phyloP scores from a whole-genome alignment of 2,113 vertebrate species.

The Diphyllodes magnificus region DNA sequence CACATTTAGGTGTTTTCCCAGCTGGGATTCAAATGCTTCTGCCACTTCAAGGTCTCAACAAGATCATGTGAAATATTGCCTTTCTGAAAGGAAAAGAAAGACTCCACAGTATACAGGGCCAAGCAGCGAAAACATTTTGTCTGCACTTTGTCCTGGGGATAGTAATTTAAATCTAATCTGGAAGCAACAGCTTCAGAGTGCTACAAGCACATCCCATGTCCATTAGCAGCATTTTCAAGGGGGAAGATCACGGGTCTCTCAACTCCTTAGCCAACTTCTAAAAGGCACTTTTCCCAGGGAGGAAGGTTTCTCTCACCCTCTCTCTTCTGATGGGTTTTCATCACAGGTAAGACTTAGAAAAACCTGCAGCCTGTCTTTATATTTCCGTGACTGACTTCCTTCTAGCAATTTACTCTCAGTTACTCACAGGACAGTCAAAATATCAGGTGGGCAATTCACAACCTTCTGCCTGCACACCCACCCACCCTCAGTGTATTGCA shows the following conservation, averaged over 20 bases:
- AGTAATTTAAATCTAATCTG: background rate
- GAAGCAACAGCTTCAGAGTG: background rate
- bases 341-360: background rate
- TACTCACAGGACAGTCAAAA: background rate
- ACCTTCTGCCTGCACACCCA: background rate
- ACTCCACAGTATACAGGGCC: background rate
- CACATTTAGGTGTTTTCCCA: background rate
- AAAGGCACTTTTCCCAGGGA: background rate
- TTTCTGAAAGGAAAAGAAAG: background rate
- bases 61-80: background rate
- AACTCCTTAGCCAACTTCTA: background rate
- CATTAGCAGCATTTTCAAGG: background rate
- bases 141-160: background rate
- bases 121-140: background rate
- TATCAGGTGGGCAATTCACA: background rate
- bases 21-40: background rate
- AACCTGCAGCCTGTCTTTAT: background rate
- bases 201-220: background rate
- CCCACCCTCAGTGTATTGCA: background rate
- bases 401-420: background rate
- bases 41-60: background rate
- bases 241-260: background rate
- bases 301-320: accelerated
- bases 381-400: background rate
- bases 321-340: background rate